Percentiles rank a stretch among this genome's conserved stretches.
Evolutionary conservation across 2,888 invertebrate genomes (phyloP).

Genomic region (Volucella inflata): DNA sequence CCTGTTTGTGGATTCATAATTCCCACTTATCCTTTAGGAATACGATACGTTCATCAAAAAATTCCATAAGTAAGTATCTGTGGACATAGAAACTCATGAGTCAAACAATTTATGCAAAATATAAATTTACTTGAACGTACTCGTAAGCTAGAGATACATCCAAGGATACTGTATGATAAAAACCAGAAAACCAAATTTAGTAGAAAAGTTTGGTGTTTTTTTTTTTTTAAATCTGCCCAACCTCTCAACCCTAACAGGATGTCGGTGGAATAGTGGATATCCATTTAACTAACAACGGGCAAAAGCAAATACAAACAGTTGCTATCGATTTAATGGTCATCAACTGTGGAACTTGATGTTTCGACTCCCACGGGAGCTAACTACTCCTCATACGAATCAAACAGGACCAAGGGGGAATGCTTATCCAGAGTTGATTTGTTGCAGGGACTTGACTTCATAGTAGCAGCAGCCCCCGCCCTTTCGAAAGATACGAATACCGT

Average conservation of each 20-base stretch:
- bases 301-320: background rate
- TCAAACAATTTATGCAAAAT: constrained; percentile 54
- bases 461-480: constrained; percentile 5
- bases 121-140: background rate
- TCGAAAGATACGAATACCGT: constrained; percentile 18
- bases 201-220: constrained; percentile 3
- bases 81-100: too few species aligned
- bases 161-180: constrained; percentile 5
- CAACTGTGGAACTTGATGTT: constrained; percentile 4
- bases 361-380: constrained; percentile 14
- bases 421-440: constrained; percentile 57
- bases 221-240: background rate
- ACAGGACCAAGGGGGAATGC: background rate
- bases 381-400: constrained; percentile 6
- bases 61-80: background rate
- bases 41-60: constrained; percentile 41
- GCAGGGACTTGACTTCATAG: constrained; percentile 45
- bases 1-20: constrained; percentile 45
- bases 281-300: background rate
- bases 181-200: background rate
- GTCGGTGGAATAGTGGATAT: background rate
- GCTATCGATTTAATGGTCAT: constrained; percentile 40
- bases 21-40: constrained; percentile 32
- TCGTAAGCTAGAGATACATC: background rate
- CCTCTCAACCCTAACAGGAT: background rate